Conservation (phyloP, 2,888 invertebrate species). For the Xiphydria camelus region DNA sequence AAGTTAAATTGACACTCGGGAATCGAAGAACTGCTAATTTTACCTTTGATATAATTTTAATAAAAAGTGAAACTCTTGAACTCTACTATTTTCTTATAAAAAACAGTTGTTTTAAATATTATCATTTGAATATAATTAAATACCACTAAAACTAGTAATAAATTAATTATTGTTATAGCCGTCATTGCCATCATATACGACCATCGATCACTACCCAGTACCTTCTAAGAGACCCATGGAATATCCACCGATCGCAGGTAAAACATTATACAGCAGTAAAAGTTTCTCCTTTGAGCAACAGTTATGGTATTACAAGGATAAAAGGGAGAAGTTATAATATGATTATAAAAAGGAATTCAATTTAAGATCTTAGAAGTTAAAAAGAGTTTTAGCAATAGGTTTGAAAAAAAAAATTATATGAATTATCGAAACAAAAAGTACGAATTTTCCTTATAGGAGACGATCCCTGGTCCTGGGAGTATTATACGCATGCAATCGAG, state of each 20-base stretch:
- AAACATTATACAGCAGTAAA: too few species aligned
- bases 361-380: too few species aligned
- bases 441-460: slow-evolving; percentile 5
- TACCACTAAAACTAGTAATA: not conserved
- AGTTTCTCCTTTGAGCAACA: slow-evolving; percentile 1
- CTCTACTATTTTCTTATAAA: too few species aligned
- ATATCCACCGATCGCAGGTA: slow-evolving; percentile 22
- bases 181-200: not conserved
- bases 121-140: too few species aligned
- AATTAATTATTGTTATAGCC: not conserved
- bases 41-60: not conserved
- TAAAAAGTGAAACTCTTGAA: too few species aligned
- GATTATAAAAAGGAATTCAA: too few species aligned
- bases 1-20: too few species aligned
- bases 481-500: slow-evolving; percentile 49
- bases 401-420: not conserved
- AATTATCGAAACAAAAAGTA: too few species aligned
- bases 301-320: too few species aligned
- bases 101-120: too few species aligned
- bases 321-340: too few species aligned
- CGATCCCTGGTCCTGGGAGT: slow-evolving; percentile 39
- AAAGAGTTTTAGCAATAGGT: not conserved
- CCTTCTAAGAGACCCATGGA: slow-evolving; percentile 31
- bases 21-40: not conserved
- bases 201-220: slow-evolving; percentile 1